Evolutionary conservation across 2,797 vertebrate species (phyloP), one percentile per base, ranked within the genome.

Genomic region (Vespertilio murinus): DNA sequence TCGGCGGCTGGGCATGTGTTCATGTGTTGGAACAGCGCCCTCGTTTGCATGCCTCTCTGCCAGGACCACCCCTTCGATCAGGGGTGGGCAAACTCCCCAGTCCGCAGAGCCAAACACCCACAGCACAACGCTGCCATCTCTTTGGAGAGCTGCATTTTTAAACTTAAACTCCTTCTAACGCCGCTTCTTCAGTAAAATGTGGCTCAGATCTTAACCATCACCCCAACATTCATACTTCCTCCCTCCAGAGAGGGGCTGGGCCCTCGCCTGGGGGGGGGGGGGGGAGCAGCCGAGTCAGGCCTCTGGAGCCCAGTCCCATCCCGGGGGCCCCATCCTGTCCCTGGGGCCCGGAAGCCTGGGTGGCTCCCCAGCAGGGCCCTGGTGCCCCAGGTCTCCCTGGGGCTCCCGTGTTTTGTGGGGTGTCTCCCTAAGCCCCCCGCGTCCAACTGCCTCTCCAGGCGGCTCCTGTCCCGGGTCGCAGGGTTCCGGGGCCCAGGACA

Each of bases 301-400:
- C n/a, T n/a, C n/a, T n/a, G n/a, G n/a, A n/a, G n/a, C n/a, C n/a
- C n/a, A n/a, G n/a, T n/a, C n/a, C n/a, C n/a, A n/a, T n/a, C n/a
- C n/a, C n/a, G n/a, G n/a, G n/a, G n/a, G n/a, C 14, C 47, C 45
- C 47, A 49, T 0, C 30, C 9, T n/a, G 23, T 20, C 22, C 47
- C 0, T 4, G 22, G 30, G 30, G 5, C 4, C 35, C 0, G 1
- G 3, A 18, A 22, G 35, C 45, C 2, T 16, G 11, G 10, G 2
- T 35, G 2, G 13, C 4, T 45, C 54, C 6, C 20, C 12, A 8
- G 14, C 22, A 20, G 0, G 3, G 33, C 45, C 35, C 5, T 0
- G 42, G 10, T 0, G 12, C 7, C 12, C 20, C 45, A 3, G 22
- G 2, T 11, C 30, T 2, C 9, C 38, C 45, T 40, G 30, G 45